Evolutionary conservation across 2,888 invertebrate genomes (phyloP).

Genomic region (Amphipyra tragopoginis): DNA sequence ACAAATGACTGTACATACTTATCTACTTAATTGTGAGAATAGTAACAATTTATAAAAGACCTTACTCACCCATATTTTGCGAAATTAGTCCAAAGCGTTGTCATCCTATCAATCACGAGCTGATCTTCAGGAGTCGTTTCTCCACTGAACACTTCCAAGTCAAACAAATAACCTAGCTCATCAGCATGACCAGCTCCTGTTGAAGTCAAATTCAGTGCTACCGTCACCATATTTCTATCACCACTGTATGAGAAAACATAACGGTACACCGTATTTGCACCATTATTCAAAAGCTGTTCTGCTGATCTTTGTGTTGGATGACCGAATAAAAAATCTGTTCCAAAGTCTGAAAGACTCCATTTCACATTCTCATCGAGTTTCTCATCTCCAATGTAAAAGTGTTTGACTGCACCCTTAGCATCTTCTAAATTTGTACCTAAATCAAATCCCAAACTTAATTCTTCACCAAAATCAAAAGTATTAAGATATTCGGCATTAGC

Average conservation of each 20-base stretch:
- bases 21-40: too few relatives aligned
- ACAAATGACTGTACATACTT: too few relatives aligned
- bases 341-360: conserved; percentile 21
- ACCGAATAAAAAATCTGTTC: conserved; percentile 20
- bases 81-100: conserved; percentile 58
- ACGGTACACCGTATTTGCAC: conserved; percentile 23
- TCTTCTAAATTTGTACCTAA: conserved; percentile 11
- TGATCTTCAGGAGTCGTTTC: conserved; percentile 41
- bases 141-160: conserved; percentile 4
- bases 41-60: too few relatives aligned
- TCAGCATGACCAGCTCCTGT: conserved; percentile 44
- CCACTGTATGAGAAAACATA: conserved; percentile 46
- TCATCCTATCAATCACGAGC: conserved; percentile 41
- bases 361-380: conserved; percentile 10
- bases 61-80: conserved; percentile 31
- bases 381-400: conserved; percentile 42
- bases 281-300: conserved; percentile 25
- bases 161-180: conserved; percentile 51
- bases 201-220: neutral
- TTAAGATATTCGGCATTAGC: conserved; percentile 6
- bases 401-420: conserved; percentile 9
- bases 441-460: conserved; percentile 17
- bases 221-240: conserved; percentile 11
- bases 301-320: conserved; percentile 38
- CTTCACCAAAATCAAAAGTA: conserved; percentile 1